Base-by-base conservation (phyloP, 2,113 vertebrate species). In the Mesocricetus auratus region DNA sequence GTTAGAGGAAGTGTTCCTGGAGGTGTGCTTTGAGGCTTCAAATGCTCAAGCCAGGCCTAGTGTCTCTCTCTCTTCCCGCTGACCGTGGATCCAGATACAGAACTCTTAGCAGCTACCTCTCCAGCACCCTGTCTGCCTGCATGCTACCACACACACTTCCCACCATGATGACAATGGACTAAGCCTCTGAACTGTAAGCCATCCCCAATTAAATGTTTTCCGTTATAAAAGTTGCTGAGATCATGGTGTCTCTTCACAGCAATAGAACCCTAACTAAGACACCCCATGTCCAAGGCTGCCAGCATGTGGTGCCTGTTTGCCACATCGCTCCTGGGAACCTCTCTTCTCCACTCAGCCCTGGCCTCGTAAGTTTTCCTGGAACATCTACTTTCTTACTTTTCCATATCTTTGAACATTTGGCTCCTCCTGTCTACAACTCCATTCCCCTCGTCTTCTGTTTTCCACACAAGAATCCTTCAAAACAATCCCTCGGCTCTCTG, bases 281-380 rank as follows among this genome's bases (percentile, higher is more conserved):
- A 26, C 36, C 42, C 22, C 29, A 11, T 17, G 4, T 39, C 89
- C 56, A 64, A 81, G 75, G 17, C 66, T 85, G 39, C 74, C 53
- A 56, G 50, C 10, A 45, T 88, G 68, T 53, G 8, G 17, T 39
- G 45, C 29, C 56, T 50, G 13, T 7, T 62, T 45, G 36, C n/a
- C 26, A n/a, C 15, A n/a, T 12, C 31, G 26, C 19, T 50, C 16
- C 1, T 33, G 69, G 79, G 71, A 31, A 29, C 5, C 5, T 69
- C n/a, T 91, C 53, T 87, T 74, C n/a, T 90, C n/a, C 9, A 15
- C 22, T 85, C 19, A 62, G 73, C 90, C 77, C 88, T 81, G 91
- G 71, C 53, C 45, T 86, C 56, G 58, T 42, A 56, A 36, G 4
- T 29, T 69, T 42, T 78, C 85, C 31, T 21, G 69, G 92, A 89